Evolutionary conservation across 2,888 invertebrate genomes (phyloP), one percentile per base, ranked within the genome.

Genomic region (Heliothis peltigera): DNA sequence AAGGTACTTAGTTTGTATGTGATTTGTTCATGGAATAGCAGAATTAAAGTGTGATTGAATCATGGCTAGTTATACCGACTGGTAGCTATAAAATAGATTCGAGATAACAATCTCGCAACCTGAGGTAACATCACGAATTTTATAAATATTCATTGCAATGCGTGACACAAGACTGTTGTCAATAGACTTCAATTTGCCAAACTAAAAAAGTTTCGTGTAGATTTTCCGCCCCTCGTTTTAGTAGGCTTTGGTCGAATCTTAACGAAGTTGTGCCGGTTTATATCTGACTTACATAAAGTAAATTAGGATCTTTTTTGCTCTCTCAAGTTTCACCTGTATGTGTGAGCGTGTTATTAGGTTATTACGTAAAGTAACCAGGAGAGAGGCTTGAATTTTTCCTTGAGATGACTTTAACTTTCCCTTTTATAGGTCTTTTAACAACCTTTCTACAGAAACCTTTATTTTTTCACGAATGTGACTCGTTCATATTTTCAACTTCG

Each of bases 11-110:
- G 42, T 55, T 32, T 32, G 32, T 12, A 10, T 65, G 47, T 48
- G 72, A 64, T 73, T 71, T 65, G 70, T 58, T 52, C 52, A 43
- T 35, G 7, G 47, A 59, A 56, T 17, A n/a, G 64, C 44, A 32
- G 47, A 51, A 46, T 42, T 64, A 48, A 70, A 53, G 52, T 19
- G 21, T 35, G 28, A 32, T 47, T 61, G 62, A 52, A 52, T n/a
- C 22, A 28, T 43, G 43, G 43, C 21, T 35, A 25, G 25, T n/a
- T 35, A n/a, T 3, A 12, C 7, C 1, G 15, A 32, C 2, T 10
- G 15, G 4, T 22, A 17, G 47, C 1, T 22, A 19, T 35, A n/a
- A 15, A 39, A 39, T 12, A 12, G 12, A 35, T n/a, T 15, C 39
- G 15, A 15, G 39, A 35, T 15, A 35, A 4, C 4, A 35, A 3